A percentile compares a stretch with the other conserved stretches of the same genome.
Conservation (phyloP, 2,113 vertebrate species). For the Tyrannus savana region DNA sequence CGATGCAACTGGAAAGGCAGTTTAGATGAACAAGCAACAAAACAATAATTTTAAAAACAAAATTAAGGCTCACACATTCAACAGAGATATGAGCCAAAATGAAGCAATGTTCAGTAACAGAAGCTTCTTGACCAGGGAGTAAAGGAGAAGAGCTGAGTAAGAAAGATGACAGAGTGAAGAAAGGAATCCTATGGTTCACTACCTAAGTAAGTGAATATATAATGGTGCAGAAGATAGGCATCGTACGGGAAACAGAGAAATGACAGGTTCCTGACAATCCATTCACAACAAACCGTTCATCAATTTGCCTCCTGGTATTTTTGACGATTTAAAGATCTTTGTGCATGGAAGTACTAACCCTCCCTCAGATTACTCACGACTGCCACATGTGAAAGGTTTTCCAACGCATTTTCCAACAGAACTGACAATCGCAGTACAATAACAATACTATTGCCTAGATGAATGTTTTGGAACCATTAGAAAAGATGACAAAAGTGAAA, state of each 20-base stretch:
- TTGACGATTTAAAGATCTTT: not conserved
- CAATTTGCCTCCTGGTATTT: not conserved
- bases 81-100: slow-evolving; percentile 28
- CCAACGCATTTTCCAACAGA: not conserved
- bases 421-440: not conserved
- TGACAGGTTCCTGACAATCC: not conserved
- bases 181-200: not conserved
- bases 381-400: not conserved
- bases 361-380: not conserved
- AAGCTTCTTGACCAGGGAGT: slow-evolving; percentile 17
- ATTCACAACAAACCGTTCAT: not conserved
- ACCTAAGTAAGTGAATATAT: not conserved
- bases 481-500: slow-evolving; percentile 33
- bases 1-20: not conserved
- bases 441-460: not conserved
- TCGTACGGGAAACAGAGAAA: slow-evolving; percentile 7
- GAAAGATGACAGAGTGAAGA: slow-evolving; percentile 14
- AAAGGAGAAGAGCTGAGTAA: slow-evolving; percentile 19
- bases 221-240: not conserved
- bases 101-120: slow-evolving; percentile 42
- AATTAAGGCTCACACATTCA: slow-evolving; percentile 18
- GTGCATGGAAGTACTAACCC: not conserved
- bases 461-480: slow-evolving; percentile 5
- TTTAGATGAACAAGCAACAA: slow-evolving; percentile 57
- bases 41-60: slow-evolving; percentile 25